Conservation (phyloP, 2,797 vertebrate genomes). For the Chelonia mydas region DNA sequence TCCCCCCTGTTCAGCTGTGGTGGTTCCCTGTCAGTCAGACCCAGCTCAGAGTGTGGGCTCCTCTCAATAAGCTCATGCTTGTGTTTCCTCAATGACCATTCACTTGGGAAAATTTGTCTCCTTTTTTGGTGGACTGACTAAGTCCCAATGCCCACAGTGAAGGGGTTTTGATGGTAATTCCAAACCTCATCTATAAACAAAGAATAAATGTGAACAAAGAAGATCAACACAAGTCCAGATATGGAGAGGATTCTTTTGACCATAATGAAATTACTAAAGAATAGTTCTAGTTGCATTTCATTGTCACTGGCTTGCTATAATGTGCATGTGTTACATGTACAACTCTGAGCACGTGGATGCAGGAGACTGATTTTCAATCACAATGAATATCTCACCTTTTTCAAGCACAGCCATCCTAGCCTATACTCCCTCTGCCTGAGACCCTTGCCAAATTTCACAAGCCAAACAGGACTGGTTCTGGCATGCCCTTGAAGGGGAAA, state of each 20-base stretch:
- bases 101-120: constrained; percentile 25
- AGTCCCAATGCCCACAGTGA: constrained; percentile 43
- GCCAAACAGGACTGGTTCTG: constrained; percentile 31
- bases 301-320: constrained; percentile 61
- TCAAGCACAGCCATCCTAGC: constrained; percentile 53
- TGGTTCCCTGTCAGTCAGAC: neutral
- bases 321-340: constrained; percentile 27
- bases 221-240: constrained; percentile 52
- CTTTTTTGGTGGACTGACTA: constrained; percentile 7
- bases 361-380: constrained; percentile 50
- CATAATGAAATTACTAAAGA: neutral
- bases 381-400: constrained; percentile 48
- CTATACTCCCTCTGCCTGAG: constrained; percentile 18
- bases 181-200: constrained; percentile 28
- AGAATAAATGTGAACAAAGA: neutral
- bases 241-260: neutral
- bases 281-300: neutral
- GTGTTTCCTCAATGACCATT: constrained; percentile 35
- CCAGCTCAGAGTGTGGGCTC: neutral
- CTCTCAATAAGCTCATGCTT: constrained; percentile 49
- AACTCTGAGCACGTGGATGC: constrained; percentile 45
- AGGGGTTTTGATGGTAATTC: constrained; percentile 70
- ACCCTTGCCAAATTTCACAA: constrained; percentile 41
- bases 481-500: constrained; percentile 32
- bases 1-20: neutral